Conservation (phyloP, 2,888 invertebrate genomes). For the Eupithecia insigniata region DNA sequence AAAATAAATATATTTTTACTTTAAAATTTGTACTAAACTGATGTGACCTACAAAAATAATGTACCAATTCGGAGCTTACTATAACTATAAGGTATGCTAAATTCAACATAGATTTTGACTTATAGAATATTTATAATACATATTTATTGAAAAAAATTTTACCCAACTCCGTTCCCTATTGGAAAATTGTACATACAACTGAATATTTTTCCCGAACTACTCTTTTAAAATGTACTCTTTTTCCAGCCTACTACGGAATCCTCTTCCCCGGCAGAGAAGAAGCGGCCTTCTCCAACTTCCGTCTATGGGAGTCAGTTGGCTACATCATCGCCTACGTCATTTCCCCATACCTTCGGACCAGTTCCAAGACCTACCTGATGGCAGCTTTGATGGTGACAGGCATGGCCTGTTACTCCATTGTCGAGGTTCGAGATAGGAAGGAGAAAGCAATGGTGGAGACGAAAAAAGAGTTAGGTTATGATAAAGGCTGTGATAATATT, state of each 20-base stretch:
- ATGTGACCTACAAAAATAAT: not conserved
- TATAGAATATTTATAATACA: no score
- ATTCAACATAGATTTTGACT: not conserved
- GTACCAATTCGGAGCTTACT: not conserved
- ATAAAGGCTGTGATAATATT: conserved; percentile 69
- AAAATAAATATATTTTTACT: no score
- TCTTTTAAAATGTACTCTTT: not conserved
- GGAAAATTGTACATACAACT: no score
- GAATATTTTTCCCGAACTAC: no score
- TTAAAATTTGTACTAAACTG: no score
- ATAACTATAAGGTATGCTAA: not conserved
- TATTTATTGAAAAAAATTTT: no score
- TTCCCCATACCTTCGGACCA: conserved; percentile 80
- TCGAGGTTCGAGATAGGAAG: conserved; percentile 65
- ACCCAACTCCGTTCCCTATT: no score
- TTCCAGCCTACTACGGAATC: conserved; percentile 85
- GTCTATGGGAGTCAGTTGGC: conserved; percentile 88
- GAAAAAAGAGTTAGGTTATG: conserved; percentile 50
- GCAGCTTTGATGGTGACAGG: conserved; percentile 77
- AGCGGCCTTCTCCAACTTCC: conserved; percentile 88
- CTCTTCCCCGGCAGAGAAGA: conserved; percentile 86
- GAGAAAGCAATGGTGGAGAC: conserved; percentile 50
- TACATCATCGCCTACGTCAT: conserved; percentile 86
- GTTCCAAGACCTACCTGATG: conserved; percentile 82
- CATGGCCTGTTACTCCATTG: conserved; percentile 79